phyloP scores from a whole-genome alignment of 2,113 vertebrate genomes.

The Harpagus bidentatus region DNA sequence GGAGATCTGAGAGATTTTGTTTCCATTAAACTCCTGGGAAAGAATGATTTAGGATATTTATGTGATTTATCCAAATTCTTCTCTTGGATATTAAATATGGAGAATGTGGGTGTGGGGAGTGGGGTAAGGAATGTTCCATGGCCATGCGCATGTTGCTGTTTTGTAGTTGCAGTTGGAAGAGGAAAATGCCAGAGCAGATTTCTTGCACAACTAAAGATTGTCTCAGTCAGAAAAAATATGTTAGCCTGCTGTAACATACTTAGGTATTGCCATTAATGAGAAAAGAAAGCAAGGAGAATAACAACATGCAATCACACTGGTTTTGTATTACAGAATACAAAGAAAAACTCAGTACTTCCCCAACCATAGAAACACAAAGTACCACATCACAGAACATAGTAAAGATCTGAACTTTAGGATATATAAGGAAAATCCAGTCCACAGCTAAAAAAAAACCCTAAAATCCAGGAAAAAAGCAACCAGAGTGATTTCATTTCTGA shows the following conservation, averaged over 20 bases:
- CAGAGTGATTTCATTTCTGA: neutral
- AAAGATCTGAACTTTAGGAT: neutral
- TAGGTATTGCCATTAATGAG: neutral
- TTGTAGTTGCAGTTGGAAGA: neutral
- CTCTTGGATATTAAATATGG: neutral
- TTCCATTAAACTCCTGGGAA: neutral
- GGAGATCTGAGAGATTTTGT: neutral
- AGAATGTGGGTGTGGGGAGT: fast-evolving
- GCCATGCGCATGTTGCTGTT: fast-evolving
- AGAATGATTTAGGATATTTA: neutral
- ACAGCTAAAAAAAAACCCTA: neutral
- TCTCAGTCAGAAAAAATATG: neutral
- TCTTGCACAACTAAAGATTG: neutral
- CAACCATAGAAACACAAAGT: neutral
- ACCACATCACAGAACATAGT: neutral
- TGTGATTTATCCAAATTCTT: neutral
- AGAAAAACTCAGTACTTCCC: neutral
- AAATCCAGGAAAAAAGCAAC: neutral
- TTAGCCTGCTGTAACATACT: neutral
- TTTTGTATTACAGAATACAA: neutral
- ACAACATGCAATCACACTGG: neutral
- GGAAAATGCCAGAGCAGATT: neutral
- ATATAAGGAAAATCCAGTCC: neutral
- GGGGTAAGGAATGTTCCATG: neutral
- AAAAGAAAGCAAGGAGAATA: neutral